phyloP scores from a whole-genome alignment of 2,113 vertebrate species.

The Ploceus nigricollis region DNA sequence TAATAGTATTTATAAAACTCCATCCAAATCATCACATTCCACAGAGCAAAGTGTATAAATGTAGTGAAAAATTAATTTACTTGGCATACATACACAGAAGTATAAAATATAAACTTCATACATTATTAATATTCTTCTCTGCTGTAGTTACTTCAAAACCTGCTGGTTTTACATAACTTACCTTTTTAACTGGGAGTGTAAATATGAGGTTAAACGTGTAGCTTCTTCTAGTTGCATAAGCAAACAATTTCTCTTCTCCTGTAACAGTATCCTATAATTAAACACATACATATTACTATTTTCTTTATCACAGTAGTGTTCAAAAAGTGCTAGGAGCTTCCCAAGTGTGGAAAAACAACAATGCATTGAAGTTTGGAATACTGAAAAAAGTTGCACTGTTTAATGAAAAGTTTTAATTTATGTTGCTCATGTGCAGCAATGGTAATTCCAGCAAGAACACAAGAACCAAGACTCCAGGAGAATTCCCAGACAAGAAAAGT shows the following conservation, averaged over 20 bases:
- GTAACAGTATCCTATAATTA: constrained; percentile 85
- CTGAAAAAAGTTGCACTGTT: background rate
- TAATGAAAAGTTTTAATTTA: background rate
- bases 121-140: background rate
- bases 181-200: constrained; percentile 95
- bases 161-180: constrained; percentile 42
- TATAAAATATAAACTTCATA: background rate
- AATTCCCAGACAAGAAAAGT: background rate
- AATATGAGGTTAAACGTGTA: constrained; percentile 88
- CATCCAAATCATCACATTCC: background rate
- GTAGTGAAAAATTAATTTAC: background rate
- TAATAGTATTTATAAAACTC: background rate
- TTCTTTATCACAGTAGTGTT: background rate
- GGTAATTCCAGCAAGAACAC: background rate
- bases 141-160: background rate
- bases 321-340: background rate
- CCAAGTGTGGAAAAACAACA: background rate
- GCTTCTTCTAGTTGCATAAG: constrained; percentile 94
- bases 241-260: constrained; percentile 92
- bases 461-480: background rate
- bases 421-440: accelerated
- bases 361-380: background rate
- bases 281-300: constrained; percentile 11
- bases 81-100: background rate
- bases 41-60: background rate